Evolutionary conservation across 2,888 invertebrate genomes (phyloP).

Genomic region (Diploptera punctata): DNA sequence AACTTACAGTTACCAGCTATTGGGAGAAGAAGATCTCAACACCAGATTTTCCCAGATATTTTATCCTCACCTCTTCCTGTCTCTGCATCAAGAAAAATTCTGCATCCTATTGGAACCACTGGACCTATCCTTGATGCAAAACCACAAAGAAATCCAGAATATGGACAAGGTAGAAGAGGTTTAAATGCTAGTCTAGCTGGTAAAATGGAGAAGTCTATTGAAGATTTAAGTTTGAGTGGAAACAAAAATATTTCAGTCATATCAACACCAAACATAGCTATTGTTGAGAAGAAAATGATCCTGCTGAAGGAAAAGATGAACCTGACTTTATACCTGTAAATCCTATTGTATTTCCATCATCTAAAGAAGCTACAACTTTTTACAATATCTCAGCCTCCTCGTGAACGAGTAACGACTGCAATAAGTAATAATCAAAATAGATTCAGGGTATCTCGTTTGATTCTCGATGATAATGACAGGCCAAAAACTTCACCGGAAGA

Average conservation of each 20-base stretch:
- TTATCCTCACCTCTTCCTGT: not conserved
- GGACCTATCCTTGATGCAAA: not conserved
- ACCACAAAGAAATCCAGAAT: not conserved
- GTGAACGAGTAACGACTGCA: slow-evolving; percentile 43
- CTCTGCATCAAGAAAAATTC: not conserved
- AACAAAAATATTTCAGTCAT: slow-evolving; percentile 30
- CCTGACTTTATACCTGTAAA: slow-evolving; percentile 13
- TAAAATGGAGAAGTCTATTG: not conserved
- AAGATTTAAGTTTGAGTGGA: slow-evolving; percentile 11
- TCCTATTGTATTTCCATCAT: slow-evolving; percentile 43
- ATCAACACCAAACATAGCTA: slow-evolving; percentile 47
- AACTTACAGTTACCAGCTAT: not conserved
- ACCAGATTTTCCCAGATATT: not conserved
- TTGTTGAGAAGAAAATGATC: slow-evolving; percentile 48
- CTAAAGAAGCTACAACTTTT: slow-evolving; percentile 47
- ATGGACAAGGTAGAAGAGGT: not conserved
- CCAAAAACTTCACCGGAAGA: slow-evolving; percentile 55
- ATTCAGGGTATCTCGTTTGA: slow-evolving; percentile 49
- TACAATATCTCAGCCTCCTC: slow-evolving; percentile 47
- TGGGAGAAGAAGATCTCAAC: slow-evolving; percentile 6
- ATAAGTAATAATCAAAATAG: slow-evolving; percentile 42
- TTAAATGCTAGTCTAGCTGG: too few species aligned
- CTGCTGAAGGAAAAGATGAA: slow-evolving; percentile 37
- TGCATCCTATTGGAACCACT: not conserved
- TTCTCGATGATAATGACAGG: slow-evolving; percentile 52